These are phyloP conservation scores for Ursus arctos DNA, from an alignment of 2,113 vertebrate species.

Conservation along the genomic window DNA sequence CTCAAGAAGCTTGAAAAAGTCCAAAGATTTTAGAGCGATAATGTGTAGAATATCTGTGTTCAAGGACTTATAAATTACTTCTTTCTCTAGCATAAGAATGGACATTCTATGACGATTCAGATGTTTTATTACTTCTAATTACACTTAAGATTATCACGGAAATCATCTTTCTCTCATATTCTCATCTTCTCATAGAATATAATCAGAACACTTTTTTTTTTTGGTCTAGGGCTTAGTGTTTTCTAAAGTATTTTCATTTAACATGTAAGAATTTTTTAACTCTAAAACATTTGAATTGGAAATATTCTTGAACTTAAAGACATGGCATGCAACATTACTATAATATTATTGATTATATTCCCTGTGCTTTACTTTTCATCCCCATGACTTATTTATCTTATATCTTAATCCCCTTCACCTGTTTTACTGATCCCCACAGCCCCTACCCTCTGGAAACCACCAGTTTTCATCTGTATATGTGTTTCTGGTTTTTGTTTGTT, in stretches of 20 bases:
- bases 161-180: neutral
- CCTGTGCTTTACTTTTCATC: neutral
- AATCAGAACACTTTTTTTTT: neutral
- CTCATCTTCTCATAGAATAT: neutral
- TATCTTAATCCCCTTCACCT: neutral
- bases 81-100: neutral
- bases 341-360: neutral
- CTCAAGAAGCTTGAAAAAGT: neutral
- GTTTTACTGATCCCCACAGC: neutral
- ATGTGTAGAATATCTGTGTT: neutral
- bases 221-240: neutral
- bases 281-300: constrained; percentile 4
- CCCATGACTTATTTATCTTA: neutral
- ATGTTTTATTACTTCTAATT: neutral
- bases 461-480: neutral
- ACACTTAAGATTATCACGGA: neutral
- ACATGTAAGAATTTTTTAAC: neutral
- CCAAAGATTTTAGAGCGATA: neutral
- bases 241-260: neutral
- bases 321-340: neutral
- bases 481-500: neutral
- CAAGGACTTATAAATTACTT: neutral
- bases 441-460: neutral
- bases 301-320: neutral
- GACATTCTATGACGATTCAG: neutral